Conservation (phyloP, 2,113 vertebrate genomes). For the Sula dactylatra region DNA sequence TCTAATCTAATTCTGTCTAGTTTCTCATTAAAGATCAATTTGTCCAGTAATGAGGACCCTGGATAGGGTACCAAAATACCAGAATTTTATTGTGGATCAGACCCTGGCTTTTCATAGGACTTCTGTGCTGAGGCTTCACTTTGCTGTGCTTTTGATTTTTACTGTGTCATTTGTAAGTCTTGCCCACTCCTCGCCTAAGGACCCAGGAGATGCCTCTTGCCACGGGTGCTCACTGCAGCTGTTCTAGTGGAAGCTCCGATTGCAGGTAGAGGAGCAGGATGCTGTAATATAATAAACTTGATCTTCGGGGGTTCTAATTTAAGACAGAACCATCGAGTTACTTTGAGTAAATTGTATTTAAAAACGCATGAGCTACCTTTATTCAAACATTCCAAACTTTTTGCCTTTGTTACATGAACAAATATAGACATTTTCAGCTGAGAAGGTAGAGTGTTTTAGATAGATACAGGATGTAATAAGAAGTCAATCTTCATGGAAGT, state of each 20-base stretch:
- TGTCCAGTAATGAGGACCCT: background rate
- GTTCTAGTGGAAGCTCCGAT: background rate
- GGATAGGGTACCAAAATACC: background rate
- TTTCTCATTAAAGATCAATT: conserved; percentile 11
- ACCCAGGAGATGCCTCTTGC: background rate
- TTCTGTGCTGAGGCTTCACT: background rate
- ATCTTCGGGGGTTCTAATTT: background rate
- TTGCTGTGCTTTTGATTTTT: background rate
- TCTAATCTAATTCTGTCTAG: background rate
- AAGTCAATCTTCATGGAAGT: background rate
- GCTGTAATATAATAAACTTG: background rate
- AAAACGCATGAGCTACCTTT: background rate
- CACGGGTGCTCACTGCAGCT: background rate
- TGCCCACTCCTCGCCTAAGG: background rate
- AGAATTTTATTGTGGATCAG: background rate
- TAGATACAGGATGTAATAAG: background rate
- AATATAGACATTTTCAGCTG: background rate
- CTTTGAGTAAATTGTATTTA: background rate
- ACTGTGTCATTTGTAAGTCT: background rate
- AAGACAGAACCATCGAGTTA: background rate
- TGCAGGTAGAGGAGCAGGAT: background rate
- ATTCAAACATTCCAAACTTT: background rate
- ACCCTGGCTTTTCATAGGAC: background rate
- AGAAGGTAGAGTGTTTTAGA: background rate
- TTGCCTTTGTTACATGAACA: background rate